phyloP scores from a whole-genome alignment of 2,797 vertebrate species.

The Rhadinocentrus ornatus region DNA sequence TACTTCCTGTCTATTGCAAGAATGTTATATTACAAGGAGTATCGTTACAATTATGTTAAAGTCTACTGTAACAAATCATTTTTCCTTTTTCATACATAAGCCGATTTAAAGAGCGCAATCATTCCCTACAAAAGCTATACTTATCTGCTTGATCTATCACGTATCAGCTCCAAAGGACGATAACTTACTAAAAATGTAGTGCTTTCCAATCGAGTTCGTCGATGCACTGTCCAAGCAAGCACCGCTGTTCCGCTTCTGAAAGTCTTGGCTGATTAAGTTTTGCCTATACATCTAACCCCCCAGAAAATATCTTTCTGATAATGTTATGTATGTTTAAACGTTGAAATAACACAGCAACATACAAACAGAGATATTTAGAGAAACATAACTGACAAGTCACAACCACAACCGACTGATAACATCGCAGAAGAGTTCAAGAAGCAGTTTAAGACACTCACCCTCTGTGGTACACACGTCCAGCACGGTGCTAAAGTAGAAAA shows the following conservation, averaged over 20 bases:
- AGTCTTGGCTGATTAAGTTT: not conserved
- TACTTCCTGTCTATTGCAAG: not conserved
- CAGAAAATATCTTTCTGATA: not conserved
- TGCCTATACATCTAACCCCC: not conserved
- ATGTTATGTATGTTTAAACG: not conserved
- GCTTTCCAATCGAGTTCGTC: conserved; percentile 14
- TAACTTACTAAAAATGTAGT: rapidly evolving
- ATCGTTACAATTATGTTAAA: too few species aligned
- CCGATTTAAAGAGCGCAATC: conserved; percentile 6
- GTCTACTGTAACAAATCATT: too few species aligned
- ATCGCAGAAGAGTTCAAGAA: not conserved
- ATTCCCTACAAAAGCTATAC: rapidly evolving
- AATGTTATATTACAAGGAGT: not conserved
- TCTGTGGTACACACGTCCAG: conserved; percentile 64
- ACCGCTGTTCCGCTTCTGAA: conserved; percentile 15
- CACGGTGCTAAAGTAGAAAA: conserved; percentile 59
- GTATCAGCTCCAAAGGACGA: not conserved
- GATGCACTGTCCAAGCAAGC: conserved; percentile 4
- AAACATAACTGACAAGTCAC: not conserved
- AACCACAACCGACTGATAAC: not conserved
- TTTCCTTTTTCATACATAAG: not conserved
- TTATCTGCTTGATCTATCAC: rapidly evolving
- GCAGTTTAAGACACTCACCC: conserved; percentile 58
- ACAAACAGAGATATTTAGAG: not conserved
- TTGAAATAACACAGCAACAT: not conserved